A percentile compares a stretch with the other conserved stretches of the same genome.
These are phyloP conservation scores for Lagorchestes hirsutus DNA, from an alignment of 2,797 vertebrate species.

Conservation along the genomic window DNA sequence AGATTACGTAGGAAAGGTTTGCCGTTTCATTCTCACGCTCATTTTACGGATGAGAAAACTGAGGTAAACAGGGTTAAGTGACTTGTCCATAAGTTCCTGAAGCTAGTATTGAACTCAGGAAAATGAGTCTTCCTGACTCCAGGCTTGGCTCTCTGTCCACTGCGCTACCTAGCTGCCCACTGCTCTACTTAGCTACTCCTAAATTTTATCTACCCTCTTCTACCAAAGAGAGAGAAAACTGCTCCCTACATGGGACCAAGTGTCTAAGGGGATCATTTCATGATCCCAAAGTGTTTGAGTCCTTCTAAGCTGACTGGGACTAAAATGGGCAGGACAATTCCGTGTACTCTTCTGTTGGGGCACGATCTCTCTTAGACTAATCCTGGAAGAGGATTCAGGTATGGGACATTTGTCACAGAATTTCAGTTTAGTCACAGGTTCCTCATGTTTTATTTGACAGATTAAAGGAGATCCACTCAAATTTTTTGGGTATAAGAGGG, in stretches of 20 bases:
- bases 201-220: not conserved
- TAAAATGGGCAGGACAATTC: not conserved
- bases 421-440: not conserved
- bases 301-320: not conserved
- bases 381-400: not conserved
- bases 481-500: not conserved
- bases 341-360: not conserved
- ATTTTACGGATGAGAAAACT: not conserved
- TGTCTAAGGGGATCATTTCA: not conserved
- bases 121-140: not conserved
- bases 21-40: not conserved
- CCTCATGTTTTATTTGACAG: not conserved
- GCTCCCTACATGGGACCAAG: not conserved
- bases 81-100: not conserved
- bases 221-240: not conserved
- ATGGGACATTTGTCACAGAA: not conserved
- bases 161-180: too few relatives aligned
- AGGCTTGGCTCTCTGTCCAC: not conserved
- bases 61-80: not conserved
- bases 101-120: not conserved
- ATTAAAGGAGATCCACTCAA: not conserved
- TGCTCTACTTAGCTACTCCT: not conserved
- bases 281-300: not conserved
- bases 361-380: not conserved
- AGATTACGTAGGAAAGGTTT: not conserved